Conservation (phyloP, 2,888 invertebrate species). For the Carterocephalus palaemon region DNA sequence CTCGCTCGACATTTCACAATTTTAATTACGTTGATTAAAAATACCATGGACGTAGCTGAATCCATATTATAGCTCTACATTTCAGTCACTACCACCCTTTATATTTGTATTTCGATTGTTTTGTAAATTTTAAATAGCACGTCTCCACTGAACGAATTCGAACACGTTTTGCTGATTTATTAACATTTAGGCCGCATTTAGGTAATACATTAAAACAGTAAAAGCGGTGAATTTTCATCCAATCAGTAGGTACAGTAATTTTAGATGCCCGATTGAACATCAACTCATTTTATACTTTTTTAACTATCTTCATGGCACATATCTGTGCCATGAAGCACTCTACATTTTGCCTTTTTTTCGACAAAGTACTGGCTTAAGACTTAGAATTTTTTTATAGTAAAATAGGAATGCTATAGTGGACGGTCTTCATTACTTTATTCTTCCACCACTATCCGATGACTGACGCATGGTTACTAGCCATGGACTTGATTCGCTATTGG, state of each 20-base stretch:
- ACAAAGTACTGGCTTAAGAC: slow-evolving; percentile 4
- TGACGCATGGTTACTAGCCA: slow-evolving; percentile 56
- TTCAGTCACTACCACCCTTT: slow-evolving; percentile 18
- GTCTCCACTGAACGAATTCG: slow-evolving; percentile 10
- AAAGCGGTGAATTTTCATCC: no score
- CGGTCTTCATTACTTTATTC: slow-evolving; percentile 10
- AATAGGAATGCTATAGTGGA: neutral
- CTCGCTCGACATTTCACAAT: slow-evolving; percentile 18
- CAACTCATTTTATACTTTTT: slow-evolving; percentile 5
- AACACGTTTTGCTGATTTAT: neutral
- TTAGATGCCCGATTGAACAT: slow-evolving; percentile 7
- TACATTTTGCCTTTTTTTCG: slow-evolving; percentile 11
- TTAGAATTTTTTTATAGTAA: no score
- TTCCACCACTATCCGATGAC: slow-evolving; percentile 56
- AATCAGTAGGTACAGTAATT: no score
- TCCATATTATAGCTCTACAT: slow-evolving; percentile 12
- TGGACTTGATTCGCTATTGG: slow-evolving; percentile 61
- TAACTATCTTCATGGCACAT: slow-evolving; percentile 1
- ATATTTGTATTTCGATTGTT: slow-evolving; percentile 17
- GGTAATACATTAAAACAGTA: no score
- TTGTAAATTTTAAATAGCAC: slow-evolving; percentile 10
- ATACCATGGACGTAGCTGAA: slow-evolving; percentile 21
- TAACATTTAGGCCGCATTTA: no score
- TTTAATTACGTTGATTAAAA: slow-evolving; percentile 27
- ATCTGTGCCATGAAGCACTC: slow-evolving; percentile 14